Base-by-base conservation (phyloP, 1,140 invertebrate genomes). In the Nebria ingens region DNA sequence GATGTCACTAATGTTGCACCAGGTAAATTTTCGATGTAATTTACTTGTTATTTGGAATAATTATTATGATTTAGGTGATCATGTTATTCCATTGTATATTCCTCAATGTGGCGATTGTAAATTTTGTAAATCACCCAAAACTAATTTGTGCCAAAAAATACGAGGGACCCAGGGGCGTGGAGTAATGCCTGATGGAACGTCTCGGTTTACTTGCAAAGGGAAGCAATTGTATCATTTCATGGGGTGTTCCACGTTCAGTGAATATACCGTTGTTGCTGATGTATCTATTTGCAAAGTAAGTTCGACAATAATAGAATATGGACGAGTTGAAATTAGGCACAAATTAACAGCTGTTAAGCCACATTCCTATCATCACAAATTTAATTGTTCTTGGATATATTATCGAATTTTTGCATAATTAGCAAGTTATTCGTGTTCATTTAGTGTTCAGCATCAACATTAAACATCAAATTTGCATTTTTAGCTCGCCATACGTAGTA, bases 181-280 rank as follows among this genome's bases (percentile, higher is more conserved):
- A 40, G 68, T 97, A 0, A 96, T 99, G 94, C 97, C 96, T 9
- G 93, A 99, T 80, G 95, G 94, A 15, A 97, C 93, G 2, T 79
- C 79, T 3, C 76, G 92, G 49, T 98, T 99, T 70, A 87, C 80
- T 12, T 97, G 93, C 73, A 93, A 95, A 55, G 96, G 93, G 11
- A 76, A 95, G 75, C 75, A 79, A 21, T 57, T 99, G 0, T 94
- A 79, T 66, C 96, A 99, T 72, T 99, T 97, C 64, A 99, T 99
- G 97, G 97, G 97, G 15, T 93, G 89, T 60, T 97, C 93, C 2
- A 96, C 94, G 1, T 99, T 99, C 68, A 87, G 89, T 61, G 90
- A 99, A 74, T 99, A 97, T 69, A 98, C 96, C 3, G 97, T 99
- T 11, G 93, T 98, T 58, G 84, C 91, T 62, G 96, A 96, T 74